phyloP scores from a whole-genome alignment of 2,113 vertebrate species.

The Cinclus cinclus region DNA sequence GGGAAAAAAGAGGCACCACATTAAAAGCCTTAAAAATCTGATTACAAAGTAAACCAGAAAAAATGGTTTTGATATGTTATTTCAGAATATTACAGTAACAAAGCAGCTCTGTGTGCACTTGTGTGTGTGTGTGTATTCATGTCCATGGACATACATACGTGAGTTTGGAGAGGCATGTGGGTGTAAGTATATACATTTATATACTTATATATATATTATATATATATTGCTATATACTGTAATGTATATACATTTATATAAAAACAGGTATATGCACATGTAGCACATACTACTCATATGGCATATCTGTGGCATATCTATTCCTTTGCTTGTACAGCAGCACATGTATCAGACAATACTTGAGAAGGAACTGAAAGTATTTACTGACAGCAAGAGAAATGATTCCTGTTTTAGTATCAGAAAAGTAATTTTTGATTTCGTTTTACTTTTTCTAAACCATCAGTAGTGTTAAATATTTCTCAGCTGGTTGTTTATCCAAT shows the following conservation, averaged over 20 bases:
- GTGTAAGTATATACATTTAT: not conserved
- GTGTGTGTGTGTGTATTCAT: accelerated
- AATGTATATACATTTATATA: not conserved
- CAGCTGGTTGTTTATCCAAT: not conserved
- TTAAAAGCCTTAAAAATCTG: not conserved
- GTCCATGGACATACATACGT: not conserved
- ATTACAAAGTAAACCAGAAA: not conserved
- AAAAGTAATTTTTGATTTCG: not conserved
- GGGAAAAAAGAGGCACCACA: not conserved
- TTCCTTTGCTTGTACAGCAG: not conserved
- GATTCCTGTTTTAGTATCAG: not conserved
- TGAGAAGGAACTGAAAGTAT: not conserved
- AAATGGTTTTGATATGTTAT: not conserved
- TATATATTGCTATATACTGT: no score
- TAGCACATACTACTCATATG: not conserved
- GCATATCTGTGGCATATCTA: not conserved
- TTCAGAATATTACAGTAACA: not conserved
- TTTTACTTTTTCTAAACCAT: not conserved
- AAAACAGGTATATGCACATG: not conserved
- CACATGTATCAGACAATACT: not conserved
- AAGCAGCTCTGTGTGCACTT: not conserved
- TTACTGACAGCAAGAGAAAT: not conserved
- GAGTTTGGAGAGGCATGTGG: not conserved
- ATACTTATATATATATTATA: no score
- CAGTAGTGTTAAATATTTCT: not conserved